Base-by-base conservation (phyloP, 2,888 invertebrate genomes). In the Conomelus anceps region DNA sequence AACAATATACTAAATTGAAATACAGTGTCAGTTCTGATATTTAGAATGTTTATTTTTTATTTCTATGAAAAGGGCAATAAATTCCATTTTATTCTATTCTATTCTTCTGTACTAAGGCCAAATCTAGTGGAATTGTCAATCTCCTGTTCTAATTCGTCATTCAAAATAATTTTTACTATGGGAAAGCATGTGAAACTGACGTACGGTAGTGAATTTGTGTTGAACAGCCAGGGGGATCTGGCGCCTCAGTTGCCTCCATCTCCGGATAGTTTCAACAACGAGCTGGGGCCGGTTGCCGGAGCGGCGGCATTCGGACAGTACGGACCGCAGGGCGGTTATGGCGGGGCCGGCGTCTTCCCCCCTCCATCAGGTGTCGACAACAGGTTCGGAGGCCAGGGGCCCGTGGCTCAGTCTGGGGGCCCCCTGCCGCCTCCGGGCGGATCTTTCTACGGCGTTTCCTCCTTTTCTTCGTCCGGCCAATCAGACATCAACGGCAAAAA, bases 381-480 rank as follows among this genome's bases (percentile, higher is more conserved):
- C 23, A 89, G 91, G 87, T 91, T 90, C 34, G 90, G 90, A 3
- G 89, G 87, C 0, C 20, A 24, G 4, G 90, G 87, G 4, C 90
- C 90, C 0, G 90, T 90, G 22, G 26, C 63, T 29, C 85, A 88
- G 41, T 85, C 89, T 34, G 24, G 91, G 23, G 88, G 90, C 86
- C 84, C 22, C 85, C 89, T 90, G 34, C 85, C 90, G 22, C 88
- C 90, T 11, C 90, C 90, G 13, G 89, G 89, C 4, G 93, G 93
- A 63, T 92, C 93, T 91, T 91, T 91, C 88, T 93, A 92, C 89
- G 94, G 96, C 84, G 96, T 96, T 4, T 95, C 95, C 86, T 95
- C 96, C 22, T 95, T 95, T 0, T 96, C 96, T 0, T 95, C 93
- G 91, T 94, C 96, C 24, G 94, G 94, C 0, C 95, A 95, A 0